A percentile compares a stretch with the other conserved stretches of the same genome.
Conservation (phyloP, 2,888 invertebrate species). For the Cremastinae sp. region DNA sequence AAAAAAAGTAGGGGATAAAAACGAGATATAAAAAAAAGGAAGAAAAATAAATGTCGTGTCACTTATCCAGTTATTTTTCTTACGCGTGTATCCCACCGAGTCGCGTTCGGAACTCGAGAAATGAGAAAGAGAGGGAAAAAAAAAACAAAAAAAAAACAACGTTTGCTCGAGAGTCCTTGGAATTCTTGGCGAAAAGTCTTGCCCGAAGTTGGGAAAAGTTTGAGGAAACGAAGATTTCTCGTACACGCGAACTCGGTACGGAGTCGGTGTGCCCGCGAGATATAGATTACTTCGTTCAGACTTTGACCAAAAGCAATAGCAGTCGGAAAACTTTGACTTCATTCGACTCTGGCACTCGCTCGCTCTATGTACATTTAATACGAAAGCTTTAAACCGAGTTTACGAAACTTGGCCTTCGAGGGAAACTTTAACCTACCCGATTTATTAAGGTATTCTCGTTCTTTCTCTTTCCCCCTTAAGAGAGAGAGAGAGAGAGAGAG, state of each 20-base stretch:
- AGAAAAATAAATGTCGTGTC: background rate
- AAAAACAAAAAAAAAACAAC: background rate
- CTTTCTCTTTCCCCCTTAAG: background rate
- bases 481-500: too few relatives aligned
- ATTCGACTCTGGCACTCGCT: background rate
- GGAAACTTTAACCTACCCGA: slow-evolving; percentile 28
- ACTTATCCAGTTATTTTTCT: background rate
- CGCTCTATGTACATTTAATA: slow-evolving; percentile 1
- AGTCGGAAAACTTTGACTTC: slow-evolving; percentile 35
- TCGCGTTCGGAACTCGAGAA: slow-evolving; percentile 7
- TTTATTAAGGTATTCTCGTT: slow-evolving; percentile 2
- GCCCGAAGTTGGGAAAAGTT: slow-evolving; percentile 17
- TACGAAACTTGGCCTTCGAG: slow-evolving; percentile 19
- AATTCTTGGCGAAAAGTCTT: slow-evolving; percentile 28
- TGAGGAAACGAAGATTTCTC: background rate
- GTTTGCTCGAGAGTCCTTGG: background rate
- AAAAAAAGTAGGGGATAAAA: background rate
- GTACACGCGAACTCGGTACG: background rate
- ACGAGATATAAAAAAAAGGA: background rate
- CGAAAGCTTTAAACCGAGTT: slow-evolving; percentile 28
- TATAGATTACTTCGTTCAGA: slow-evolving; percentile 29
- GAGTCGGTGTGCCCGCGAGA: background rate
- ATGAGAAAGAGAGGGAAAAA: background rate
- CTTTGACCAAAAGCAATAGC: slow-evolving; percentile 31
- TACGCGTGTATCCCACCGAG: background rate